These are phyloP conservation scores for Cephus sareptanus DNA, from an alignment of 2,888 invertebrate species.

Conservation along the genomic window DNA sequence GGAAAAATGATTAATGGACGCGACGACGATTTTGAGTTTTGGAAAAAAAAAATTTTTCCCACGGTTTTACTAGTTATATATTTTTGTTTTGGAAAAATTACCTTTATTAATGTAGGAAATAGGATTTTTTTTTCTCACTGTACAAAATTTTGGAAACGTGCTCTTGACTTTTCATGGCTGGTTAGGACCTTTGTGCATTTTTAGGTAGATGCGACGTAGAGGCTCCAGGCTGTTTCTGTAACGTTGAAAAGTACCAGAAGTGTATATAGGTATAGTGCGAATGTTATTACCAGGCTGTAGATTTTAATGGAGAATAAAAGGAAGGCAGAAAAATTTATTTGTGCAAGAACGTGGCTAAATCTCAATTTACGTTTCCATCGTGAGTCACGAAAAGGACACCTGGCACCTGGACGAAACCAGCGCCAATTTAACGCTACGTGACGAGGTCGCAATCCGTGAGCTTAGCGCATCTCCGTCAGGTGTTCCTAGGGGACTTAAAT, in stretches of 20 bases:
- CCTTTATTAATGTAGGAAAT: background rate
- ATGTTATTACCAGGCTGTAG: background rate
- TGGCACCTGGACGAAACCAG: conserved; percentile 15
- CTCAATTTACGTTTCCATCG: background rate
- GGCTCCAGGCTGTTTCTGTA: background rate
- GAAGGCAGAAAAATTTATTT: background rate
- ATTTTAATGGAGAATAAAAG: background rate
- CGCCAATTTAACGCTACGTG: conserved; percentile 32
- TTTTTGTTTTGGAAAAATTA: background rate
- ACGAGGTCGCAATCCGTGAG: conserved; percentile 22
- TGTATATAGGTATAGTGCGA: background rate
- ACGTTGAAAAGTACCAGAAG: background rate
- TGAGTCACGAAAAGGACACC: background rate
- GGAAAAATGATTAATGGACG: background rate
- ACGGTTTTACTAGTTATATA: background rate
- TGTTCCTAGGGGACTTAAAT: conserved; percentile 15
- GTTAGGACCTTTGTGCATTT: background rate
- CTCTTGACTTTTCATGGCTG: background rate
- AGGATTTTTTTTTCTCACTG: background rate
- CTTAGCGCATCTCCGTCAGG: conserved; percentile 32
- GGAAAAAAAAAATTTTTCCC: background rate
- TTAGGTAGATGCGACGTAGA: background rate
- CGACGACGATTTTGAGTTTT: background rate
- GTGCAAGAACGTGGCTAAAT: background rate
- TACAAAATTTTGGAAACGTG: background rate